Percentiles rank a stretch among this genome's conserved stretches.
These are phyloP conservation scores for Zaprionus vittiger DNA, from an alignment of 1,140 invertebrate genomes.

Conservation along the genomic window DNA sequence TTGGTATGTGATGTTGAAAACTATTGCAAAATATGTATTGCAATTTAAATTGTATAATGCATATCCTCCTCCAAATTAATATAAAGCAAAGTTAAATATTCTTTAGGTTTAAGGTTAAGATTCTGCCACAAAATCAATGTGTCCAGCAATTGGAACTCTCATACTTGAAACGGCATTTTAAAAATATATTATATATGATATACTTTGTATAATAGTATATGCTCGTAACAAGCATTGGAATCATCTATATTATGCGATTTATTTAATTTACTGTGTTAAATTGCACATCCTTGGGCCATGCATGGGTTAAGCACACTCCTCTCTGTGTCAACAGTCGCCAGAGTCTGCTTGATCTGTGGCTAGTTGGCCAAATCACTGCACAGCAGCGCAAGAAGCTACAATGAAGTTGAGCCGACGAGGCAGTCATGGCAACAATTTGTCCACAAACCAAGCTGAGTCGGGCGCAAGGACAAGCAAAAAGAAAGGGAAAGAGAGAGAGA, in stretches of 20 bases:
- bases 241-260: background rate
- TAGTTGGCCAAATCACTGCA: slow-evolving; percentile 74
- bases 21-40: too few relatives aligned
- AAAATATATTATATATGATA: too few relatives aligned
- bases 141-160: too few relatives aligned
- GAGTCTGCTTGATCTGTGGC: slow-evolving; percentile 18
- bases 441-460: slow-evolving; percentile 37
- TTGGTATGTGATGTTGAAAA: too few relatives aligned
- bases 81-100: too few relatives aligned
- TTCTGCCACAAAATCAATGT: too few relatives aligned
- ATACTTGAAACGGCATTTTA: too few relatives aligned
- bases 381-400: slow-evolving; percentile 45
- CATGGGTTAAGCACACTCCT: slow-evolving; percentile 32
- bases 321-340: slow-evolving; percentile 13
- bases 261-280: background rate
- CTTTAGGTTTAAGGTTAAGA: too few relatives aligned
- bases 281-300: background rate
- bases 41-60: too few relatives aligned
- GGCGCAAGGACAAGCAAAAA: slow-evolving; percentile 58
- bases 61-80: too few relatives aligned
- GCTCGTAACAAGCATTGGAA: background rate
- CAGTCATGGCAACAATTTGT: slow-evolving; percentile 60
- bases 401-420: slow-evolving; percentile 51
- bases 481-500: background rate
- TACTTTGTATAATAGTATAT: background rate